These are phyloP conservation scores for Meteorus cinctellus DNA, from an alignment of 2,888 invertebrate species.

Conservation along the genomic window DNA sequence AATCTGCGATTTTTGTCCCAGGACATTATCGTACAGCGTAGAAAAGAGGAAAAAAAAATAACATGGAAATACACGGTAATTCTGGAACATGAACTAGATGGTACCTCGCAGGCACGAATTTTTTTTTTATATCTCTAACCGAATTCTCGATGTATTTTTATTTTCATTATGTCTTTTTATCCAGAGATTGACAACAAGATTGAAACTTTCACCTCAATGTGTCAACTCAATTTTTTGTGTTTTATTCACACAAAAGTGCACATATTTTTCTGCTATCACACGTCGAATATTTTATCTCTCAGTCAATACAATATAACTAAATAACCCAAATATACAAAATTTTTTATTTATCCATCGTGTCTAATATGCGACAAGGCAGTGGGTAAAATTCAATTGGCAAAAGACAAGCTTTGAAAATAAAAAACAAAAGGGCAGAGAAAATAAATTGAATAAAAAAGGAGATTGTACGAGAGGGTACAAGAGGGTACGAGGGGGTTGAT, in stretches of 20 bases:
- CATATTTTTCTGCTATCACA: too few relatives aligned
- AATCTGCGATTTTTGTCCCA: conserved; percentile 28
- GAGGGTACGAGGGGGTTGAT: not conserved
- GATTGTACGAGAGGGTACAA: not conserved
- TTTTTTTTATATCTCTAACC: not conserved
- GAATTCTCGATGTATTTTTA: conserved; percentile 1
- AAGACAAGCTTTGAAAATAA: conserved; percentile 4
- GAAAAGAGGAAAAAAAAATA: conserved; percentile 13
- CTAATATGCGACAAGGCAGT: not conserved
- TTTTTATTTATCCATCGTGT: not conserved
- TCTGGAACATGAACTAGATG: conserved; percentile 19
- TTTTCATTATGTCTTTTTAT: not conserved
- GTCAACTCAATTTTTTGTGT: not conserved
- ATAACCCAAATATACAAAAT: too few relatives aligned
- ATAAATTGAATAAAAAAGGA: not conserved
- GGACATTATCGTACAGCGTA: conserved; percentile 9
- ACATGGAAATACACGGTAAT: not conserved
- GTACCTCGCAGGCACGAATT: not conserved
- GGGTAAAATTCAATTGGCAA: not conserved
- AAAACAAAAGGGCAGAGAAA: not conserved
- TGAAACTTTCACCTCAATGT: not conserved
- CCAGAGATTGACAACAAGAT: not conserved
- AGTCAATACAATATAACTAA: too few relatives aligned
- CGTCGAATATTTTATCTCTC: too few relatives aligned
- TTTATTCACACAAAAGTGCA: not conserved